phyloP scores from a whole-genome alignment of 2,888 invertebrate species.

The Epinotia ramella region DNA sequence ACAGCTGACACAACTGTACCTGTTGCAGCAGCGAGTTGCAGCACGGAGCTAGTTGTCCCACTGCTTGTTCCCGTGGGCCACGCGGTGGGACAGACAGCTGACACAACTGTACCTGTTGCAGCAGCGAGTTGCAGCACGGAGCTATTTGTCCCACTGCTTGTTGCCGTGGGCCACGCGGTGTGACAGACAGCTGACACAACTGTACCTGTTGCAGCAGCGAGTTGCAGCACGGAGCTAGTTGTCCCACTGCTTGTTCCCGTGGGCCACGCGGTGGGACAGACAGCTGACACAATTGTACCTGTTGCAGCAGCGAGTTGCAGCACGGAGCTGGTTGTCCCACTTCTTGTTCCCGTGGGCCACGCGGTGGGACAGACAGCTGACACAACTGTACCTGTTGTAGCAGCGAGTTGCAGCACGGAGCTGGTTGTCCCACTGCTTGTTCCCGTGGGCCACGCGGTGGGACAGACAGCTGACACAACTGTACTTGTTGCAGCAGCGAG shows the following conservation, averaged over 20 bases:
- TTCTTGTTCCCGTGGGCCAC: conserved; percentile 89
- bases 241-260: conserved; percentile 92
- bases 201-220: conserved; percentile 85
- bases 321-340: conserved; percentile 92
- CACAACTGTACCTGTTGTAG: conserved; percentile 73
- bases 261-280: conserved; percentile 59
- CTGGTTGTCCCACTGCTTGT: conserved; percentile 92
- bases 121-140: conserved; percentile 92
- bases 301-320: conserved; percentile 91
- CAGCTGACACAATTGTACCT: background rate
- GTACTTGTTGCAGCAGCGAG: conserved; percentile 5
- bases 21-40: too few species aligned
- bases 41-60: conserved; percentile 87
- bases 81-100: too few species aligned
- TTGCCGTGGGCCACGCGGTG: conserved; percentile 84
- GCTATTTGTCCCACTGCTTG: conserved; percentile 92
- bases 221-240: conserved; percentile 92
- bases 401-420: conserved; percentile 92
- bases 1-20: conserved; percentile 85
- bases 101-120: conserved; percentile 70
- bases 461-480: too few species aligned
- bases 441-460: conserved; percentile 84
- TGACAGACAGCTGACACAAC: too few species aligned
- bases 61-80: conserved; percentile 81
- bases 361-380: too few species aligned